phyloP scores from a whole-genome alignment of 2,797 vertebrate species.

The Cynodonichthys magdalenae region DNA sequence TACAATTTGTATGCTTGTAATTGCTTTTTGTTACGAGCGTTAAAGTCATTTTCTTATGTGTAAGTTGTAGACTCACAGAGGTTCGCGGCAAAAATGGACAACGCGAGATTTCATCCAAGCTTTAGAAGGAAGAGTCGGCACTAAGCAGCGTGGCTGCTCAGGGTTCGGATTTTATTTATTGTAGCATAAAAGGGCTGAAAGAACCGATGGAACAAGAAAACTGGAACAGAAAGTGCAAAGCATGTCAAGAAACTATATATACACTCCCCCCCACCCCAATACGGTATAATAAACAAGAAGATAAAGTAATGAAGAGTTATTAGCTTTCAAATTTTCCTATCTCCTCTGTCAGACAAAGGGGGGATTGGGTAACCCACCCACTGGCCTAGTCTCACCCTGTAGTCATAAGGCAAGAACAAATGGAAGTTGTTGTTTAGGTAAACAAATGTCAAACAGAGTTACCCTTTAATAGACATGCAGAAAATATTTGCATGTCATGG shows the following conservation, averaged over 20 bases:
- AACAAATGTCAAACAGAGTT: too few species aligned
- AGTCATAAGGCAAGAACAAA: too few species aligned
- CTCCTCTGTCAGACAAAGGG: conserved; percentile 41
- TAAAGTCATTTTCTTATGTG: background rate
- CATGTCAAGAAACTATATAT: too few species aligned
- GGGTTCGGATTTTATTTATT: too few species aligned
- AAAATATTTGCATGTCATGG: too few species aligned
- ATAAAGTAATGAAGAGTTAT: background rate
- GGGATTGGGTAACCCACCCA: conserved; percentile 38
- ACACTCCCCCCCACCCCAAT: too few species aligned
- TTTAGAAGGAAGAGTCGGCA: conserved; percentile 45
- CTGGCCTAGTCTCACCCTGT: conserved; percentile 22
- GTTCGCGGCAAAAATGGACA: conserved; percentile 76
- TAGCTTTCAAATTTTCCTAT: background rate
- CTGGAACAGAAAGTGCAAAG: background rate
- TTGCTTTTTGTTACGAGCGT: background rate
- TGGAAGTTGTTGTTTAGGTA: too few species aligned
- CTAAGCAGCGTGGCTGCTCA: conserved; percentile 28
- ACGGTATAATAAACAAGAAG: too few species aligned
- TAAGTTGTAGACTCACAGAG: conserved; percentile 31
- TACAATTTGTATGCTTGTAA: too few species aligned
- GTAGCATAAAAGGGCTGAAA: too few species aligned
- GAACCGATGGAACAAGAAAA: too few species aligned
- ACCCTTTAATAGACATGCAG: too few species aligned
- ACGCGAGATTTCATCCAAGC: conserved; percentile 75